Base-by-base conservation (phyloP, 2,888 invertebrate genomes). In the Rapana venosa region DNA sequence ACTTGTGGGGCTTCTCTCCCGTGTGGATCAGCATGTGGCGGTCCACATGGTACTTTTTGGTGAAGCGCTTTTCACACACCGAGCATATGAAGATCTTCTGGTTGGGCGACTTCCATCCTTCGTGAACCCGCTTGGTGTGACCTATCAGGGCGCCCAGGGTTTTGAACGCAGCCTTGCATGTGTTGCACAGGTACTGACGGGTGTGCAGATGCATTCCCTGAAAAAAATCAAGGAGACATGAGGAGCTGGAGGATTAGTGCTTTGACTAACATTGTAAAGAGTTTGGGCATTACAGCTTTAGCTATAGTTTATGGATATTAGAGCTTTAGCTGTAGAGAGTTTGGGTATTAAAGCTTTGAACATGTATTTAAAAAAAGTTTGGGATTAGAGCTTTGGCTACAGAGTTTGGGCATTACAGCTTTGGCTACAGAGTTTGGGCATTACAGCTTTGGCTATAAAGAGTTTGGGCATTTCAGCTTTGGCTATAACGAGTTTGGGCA, bases 1-100 rank as follows among this genome's bases (percentile, higher is more conserved):
- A 95, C 90, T 95, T 95, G 89, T 95, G 95, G 22, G 95, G 95
- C 91, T 94, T 95, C 92, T 95, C 95, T 47, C 95, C 94, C 8
- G 95, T 95, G 90, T 95, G 95, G 81, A 95, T 95, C 88, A 95
- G 90, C 95, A 95, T 95, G 91, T 95, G 95, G 2, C 95, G 90
- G 90, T 95, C 95, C 47, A 95, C 95, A 85, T 95, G 95, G 92
- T 95, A 95, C 90, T 95, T 95, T 93, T 95, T 95, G n/a, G 95
- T 95, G 91, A 95, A 95, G 30, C 95, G 91, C 91, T 95, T 95
- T 92, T 95, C 94, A 90, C 95, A 95, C n/a, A 95, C 95, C 11
- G 95, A 95, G 91, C 95, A 95, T 83, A 95, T 95, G 89, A 95
- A 95, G 91, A 95, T 95, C 91, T 95, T 95, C 91, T 95, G 95